Base-by-base conservation (phyloP, 2,113 vertebrate genomes). In the Takifugu bimaculatus region DNA sequence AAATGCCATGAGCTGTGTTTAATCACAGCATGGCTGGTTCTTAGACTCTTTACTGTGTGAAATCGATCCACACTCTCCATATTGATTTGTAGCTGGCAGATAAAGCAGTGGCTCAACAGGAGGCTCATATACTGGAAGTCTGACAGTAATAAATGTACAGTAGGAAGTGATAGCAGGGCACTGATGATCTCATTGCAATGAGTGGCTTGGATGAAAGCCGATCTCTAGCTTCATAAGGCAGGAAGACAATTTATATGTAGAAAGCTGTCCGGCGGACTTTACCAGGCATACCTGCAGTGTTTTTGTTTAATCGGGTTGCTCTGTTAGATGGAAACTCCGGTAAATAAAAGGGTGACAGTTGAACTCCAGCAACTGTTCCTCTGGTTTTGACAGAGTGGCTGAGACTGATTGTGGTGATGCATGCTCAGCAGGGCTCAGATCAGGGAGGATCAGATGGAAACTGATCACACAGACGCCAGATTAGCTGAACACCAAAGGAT, bases 131-230 rank as follows among this genome's bases (percentile, higher is more conserved):
- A 65, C 67, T 54, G 58, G 55, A 53, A 81, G 54, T 45, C 64
- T 65, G 29, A 27, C 50, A 47, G 20, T 5, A 1, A 15, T 2
- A 13, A 52, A 39, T 35, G 12, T 20, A 26, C 27, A 32, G 65
- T 70, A 67, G 74, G 70, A 69, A 63, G 26, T 71, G 80, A 83
- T 77, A 79, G 52, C 28, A 57, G 52, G 26, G 58, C 53, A 52
- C 54, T 35, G 47, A 65, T 83, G 77, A 82, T 71, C 65, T 80
- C 74, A 66, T 54, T 70, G 64, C 57, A 71, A 26, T 69, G 60
- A 82, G 58, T 45, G 51, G 58, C 65, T 50, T 20, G 54, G 57
- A 50, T 66, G 76, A 80, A 87, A 89, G 50, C 56, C 56, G 80
- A 86, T 84, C 71, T 76, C 52, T 57, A 69, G 44, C 74, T 60